These are phyloP conservation scores for Archaeoteleia sp. DNA, from an alignment of 2,888 invertebrate species.

Conservation along the genomic window DNA sequence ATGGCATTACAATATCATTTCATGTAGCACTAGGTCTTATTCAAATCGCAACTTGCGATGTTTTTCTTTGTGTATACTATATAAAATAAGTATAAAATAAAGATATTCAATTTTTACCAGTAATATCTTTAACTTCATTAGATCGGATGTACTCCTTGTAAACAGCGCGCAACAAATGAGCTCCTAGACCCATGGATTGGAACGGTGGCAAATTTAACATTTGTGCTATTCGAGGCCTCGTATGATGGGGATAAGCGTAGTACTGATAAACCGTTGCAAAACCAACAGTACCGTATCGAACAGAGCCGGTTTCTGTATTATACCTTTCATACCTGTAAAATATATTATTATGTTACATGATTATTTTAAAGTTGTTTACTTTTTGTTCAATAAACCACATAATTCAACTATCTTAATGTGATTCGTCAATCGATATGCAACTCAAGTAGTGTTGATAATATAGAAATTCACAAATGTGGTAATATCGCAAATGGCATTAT, in stretches of 20 bases:
- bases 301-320: slow-evolving; percentile 77
- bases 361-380: too few relatives aligned
- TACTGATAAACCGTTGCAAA: slow-evolving; percentile 96
- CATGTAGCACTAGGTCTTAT: too few relatives aligned
- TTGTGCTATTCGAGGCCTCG: slow-evolving; percentile 94
- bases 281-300: slow-evolving; percentile 86
- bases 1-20: too few relatives aligned
- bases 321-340: slow-evolving; percentile 84
- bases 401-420: background rate
- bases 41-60: too few relatives aligned
- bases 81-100: too few relatives aligned
- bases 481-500: too few relatives aligned
- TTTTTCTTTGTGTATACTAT: too few relatives aligned
- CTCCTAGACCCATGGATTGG: slow-evolving; percentile 89
- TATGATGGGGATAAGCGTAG: slow-evolving; percentile 92
- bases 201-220: slow-evolving; percentile 94
- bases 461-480: too few relatives aligned
- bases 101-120: slow-evolving; percentile 76
- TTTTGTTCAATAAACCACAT: too few relatives aligned
- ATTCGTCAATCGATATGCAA: too few relatives aligned
- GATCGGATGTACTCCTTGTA: slow-evolving; percentile 77
- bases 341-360: background rate
- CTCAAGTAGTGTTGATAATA: too few relatives aligned
- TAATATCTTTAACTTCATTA: slow-evolving; percentile 81
- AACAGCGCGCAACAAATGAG: slow-evolving; percentile 81